Conservation (phyloP, 2,888 invertebrate genomes). For the Drosophila meridiana region DNA sequence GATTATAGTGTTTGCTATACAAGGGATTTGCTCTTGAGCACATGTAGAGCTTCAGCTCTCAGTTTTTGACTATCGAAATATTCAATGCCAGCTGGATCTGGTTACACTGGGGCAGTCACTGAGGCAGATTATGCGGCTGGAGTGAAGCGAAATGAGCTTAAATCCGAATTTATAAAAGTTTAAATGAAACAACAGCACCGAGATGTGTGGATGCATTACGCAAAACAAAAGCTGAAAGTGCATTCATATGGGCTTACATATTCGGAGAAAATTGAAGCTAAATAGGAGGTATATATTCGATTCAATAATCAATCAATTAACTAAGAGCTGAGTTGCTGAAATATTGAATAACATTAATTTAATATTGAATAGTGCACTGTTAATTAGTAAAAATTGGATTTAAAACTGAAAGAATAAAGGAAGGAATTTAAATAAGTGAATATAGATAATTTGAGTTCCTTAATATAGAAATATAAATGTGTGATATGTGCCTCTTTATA, state of each 20-base stretch:
- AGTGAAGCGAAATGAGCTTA: slow-evolving; percentile 10
- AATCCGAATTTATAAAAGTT: not conserved
- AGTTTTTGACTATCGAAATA: slow-evolving; percentile 24
- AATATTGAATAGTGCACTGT: not conserved
- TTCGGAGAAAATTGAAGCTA: not conserved
- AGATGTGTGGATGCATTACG: not conserved
- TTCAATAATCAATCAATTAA: too few species aligned
- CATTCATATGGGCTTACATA: not conserved
- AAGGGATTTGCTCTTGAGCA: slow-evolving; percentile 36
- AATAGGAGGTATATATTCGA: not conserved
- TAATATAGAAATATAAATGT: too few species aligned
- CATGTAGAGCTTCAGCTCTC: slow-evolving; percentile 37
- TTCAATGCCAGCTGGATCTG: slow-evolving; percentile 17
- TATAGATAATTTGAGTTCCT: too few species aligned
- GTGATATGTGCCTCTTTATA: too few species aligned
- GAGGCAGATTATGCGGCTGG: slow-evolving; percentile 1
- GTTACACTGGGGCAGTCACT: not conserved
- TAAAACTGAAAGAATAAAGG: not conserved
- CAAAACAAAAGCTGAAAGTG: not conserved
- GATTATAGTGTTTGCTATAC: slow-evolving; percentile 46
- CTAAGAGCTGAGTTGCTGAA: too few species aligned
- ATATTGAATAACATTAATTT: too few species aligned
- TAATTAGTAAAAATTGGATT: not conserved
- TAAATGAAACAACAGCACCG: not conserved
- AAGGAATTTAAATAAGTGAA: not conserved